Percentiles rank a stretch among this genome's conserved stretches.
These are phyloP conservation scores for Sylvietta virens DNA, from an alignment of 2,113 vertebrate species.

Conservation along the genomic window DNA sequence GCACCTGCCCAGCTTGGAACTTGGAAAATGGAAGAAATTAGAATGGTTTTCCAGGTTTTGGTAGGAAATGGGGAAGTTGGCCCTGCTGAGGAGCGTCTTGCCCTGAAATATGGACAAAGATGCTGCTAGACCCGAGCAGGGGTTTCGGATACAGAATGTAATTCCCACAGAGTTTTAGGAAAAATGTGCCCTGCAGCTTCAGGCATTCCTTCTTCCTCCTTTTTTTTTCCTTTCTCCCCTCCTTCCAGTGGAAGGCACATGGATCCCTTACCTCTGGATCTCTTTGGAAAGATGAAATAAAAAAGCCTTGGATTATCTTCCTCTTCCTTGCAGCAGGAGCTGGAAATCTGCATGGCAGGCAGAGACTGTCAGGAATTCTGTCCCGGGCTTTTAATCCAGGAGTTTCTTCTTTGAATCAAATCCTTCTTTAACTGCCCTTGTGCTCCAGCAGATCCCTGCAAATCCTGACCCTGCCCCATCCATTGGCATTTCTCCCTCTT, in stretches of 20 bases:
- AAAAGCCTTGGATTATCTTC: neutral
- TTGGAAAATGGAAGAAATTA: neutral
- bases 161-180: neutral
- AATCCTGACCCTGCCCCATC: neutral
- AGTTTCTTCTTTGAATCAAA: neutral
- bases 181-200: neutral
- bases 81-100: neutral
- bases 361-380: neutral
- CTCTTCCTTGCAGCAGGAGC: neutral
- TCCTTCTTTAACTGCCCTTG: no score
- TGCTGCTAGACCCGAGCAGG: neutral
- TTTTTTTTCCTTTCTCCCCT: neutral
- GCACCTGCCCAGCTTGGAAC: neutral
- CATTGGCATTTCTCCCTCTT: neutral
- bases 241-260: neutral
- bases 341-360: neutral
- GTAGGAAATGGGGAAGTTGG: neutral
- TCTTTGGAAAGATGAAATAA: neutral
- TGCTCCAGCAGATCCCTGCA: neutral
- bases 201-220: neutral
- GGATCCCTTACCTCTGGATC: neutral
- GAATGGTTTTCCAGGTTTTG: neutral
- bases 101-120: neutral
- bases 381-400: neutral
- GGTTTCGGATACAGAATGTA: neutral